phyloP scores from a whole-genome alignment of 2,113 vertebrate genomes.

The Dasyprocta punctata region DNA sequence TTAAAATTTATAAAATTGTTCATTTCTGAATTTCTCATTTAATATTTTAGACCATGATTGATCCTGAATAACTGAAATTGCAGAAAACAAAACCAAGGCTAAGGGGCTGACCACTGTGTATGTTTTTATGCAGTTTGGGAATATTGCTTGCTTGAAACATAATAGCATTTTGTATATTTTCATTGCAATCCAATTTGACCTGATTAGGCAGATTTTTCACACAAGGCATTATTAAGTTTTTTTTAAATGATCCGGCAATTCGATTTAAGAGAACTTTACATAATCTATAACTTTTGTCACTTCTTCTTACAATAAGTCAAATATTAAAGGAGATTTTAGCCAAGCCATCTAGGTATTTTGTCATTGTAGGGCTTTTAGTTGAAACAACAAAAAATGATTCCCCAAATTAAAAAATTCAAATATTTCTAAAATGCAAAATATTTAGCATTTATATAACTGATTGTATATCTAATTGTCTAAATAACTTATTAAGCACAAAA shows the following conservation, averaged over 20 bases:
- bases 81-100: neutral
- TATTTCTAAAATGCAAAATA: conserved; percentile 33
- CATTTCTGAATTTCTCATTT: neutral
- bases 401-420: conserved; percentile 30
- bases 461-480: neutral
- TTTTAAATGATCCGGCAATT: neutral
- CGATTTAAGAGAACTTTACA: neutral
- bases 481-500: neutral
- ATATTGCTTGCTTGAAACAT: neutral
- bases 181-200: neutral
- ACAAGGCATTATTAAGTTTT: neutral
- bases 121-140: neutral
- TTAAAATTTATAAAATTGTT: neutral
- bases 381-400: conserved; percentile 21
- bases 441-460: neutral
- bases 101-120: fast-evolving
- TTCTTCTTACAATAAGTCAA: neutral
- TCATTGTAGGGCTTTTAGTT: conserved; percentile 33
- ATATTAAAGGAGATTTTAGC: conserved; percentile 38
- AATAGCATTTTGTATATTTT: neutral
- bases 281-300: neutral
- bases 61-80: neutral
- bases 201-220: neutral
- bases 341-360: conserved; percentile 14
- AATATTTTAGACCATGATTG: neutral